These are phyloP conservation scores for Falco rusticolus DNA, from an alignment of 2,797 vertebrate genomes.

Conservation along the genomic window DNA sequence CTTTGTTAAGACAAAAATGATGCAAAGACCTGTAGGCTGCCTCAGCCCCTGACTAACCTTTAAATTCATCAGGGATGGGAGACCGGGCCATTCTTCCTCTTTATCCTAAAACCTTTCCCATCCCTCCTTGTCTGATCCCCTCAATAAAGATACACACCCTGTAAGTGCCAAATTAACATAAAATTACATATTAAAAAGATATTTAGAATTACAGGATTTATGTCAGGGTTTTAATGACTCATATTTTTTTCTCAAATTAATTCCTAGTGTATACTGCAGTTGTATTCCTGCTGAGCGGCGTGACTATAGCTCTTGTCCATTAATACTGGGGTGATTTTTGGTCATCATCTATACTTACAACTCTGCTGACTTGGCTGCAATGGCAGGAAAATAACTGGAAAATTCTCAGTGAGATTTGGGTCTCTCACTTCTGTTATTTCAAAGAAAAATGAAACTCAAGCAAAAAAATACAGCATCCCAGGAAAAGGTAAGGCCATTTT, in stretches of 20 bases:
- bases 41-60: not conserved
- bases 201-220: not conserved
- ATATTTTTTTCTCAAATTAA: not conserved
- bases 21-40: not conserved
- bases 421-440: not conserved
- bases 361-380: not conserved
- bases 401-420: not conserved
- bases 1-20: not conserved
- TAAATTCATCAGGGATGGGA: not conserved
- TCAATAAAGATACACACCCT: not conserved
- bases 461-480: not conserved
- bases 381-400: not conserved
- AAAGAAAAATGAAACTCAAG: not conserved
- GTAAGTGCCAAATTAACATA: not conserved
- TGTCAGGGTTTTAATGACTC: not conserved
- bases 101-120: not conserved
- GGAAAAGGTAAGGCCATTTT: slow-evolving; percentile 16
- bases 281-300: not conserved
- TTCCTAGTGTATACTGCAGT: not conserved
- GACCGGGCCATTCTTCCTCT: not conserved
- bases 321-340: not conserved
- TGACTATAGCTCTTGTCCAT: not conserved
- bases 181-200: not conserved
- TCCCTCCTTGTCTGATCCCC: not conserved
- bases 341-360: not conserved